Evolutionary conservation across 2,888 invertebrate genomes (phyloP).

Genomic region (Anodontia alba): DNA sequence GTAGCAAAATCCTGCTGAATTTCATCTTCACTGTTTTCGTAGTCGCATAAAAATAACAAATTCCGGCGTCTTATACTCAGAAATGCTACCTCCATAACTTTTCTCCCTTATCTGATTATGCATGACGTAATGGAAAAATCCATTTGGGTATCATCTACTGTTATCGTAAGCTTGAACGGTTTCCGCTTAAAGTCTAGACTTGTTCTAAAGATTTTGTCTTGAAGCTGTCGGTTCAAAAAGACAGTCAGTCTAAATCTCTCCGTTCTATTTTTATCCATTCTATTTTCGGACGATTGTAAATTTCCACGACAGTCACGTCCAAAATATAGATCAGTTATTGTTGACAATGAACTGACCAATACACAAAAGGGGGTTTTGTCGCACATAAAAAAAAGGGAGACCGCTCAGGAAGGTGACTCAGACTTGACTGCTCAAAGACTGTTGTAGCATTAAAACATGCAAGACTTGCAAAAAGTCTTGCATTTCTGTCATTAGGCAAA

Average conservation of each 20-base stretch:
- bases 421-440: no score
- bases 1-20: slow-evolving; percentile 34
- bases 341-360: no score
- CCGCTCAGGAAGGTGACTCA: no score
- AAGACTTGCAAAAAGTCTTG: no score
- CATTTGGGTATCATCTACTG: not conserved
- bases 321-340: not conserved
- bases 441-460: no score
- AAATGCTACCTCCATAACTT: no score
- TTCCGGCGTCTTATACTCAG: not conserved
- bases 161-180: not conserved
- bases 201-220: not conserved
- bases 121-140: slow-evolving; percentile 35
- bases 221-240: not conserved
- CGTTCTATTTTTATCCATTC: not conserved
- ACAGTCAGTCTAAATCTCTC: not conserved
- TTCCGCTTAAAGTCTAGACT: not conserved
- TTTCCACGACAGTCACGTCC: not conserved
- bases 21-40: slow-evolving; percentile 33
- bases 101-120: not conserved
- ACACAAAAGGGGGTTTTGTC: no score
- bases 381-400: no score
- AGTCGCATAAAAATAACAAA: not conserved
- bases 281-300: not conserved
- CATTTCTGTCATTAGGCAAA: no score